These are phyloP conservation scores for Lepeophtheirus nordmannii DNA, from an alignment of 2,888 invertebrate genomes.

Conservation along the genomic window DNA sequence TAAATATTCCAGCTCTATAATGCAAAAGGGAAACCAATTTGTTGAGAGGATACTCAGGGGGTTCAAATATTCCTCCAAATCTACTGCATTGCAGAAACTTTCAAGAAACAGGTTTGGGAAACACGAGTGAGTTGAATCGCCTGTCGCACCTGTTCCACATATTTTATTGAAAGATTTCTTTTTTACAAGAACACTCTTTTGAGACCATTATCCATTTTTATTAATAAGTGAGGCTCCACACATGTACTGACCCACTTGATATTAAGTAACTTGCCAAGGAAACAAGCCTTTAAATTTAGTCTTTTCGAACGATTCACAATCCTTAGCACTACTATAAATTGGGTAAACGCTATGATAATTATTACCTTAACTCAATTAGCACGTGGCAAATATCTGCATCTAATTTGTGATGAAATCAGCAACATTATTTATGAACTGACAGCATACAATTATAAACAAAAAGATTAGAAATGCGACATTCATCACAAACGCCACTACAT, in stretches of 20 bases:
- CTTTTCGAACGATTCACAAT: too few species aligned
- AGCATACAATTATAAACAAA: too few species aligned
- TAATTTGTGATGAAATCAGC: too few species aligned
- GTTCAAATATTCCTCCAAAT: background rate
- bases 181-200: background rate
- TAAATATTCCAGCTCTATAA: background rate
- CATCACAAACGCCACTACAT: slow-evolving; percentile 1
- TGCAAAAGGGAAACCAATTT: slow-evolving; percentile 1
- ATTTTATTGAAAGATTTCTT: background rate
- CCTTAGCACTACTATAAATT: background rate
- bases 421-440: too few species aligned
- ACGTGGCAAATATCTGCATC: too few species aligned
- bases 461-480: too few species aligned
- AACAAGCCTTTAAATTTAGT: background rate
- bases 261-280: slow-evolving; percentile 14
- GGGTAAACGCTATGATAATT: too few species aligned
- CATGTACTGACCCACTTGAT: background rate
- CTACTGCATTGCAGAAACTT: background rate
- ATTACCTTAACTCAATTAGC: too few species aligned
- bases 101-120: background rate
- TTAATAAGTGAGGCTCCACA: slow-evolving; percentile 1
- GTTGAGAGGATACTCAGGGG: background rate
- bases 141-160: background rate
- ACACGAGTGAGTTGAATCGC: background rate
- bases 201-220: slow-evolving; percentile 4